A percentile compares a stretch with the other conserved stretches of the same genome.
Evolutionary conservation across 2,797 vertebrate genomes (phyloP).

Genomic region (Sebastes trivittatus): DNA sequence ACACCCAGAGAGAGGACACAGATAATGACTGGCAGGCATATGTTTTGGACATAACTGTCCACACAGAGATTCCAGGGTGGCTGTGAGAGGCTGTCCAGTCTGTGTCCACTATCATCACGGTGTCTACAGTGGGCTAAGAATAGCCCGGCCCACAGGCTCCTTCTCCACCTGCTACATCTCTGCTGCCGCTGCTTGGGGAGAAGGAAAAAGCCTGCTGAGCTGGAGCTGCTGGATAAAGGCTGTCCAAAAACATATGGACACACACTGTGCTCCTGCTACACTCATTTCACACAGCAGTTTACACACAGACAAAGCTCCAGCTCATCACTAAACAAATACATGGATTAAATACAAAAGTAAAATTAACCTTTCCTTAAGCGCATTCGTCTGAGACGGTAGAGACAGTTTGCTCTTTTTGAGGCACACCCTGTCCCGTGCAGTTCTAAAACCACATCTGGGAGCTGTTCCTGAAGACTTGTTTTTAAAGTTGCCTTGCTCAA

Average conservation of each 20-base stretch:
- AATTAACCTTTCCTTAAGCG: neutral
- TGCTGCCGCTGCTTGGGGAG: neutral
- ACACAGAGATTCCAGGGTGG: slow-evolving; percentile 53
- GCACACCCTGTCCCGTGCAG: slow-evolving; percentile 27
- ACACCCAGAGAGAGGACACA: slow-evolving; percentile 1
- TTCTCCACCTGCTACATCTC: slow-evolving; percentile 53
- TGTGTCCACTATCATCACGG: slow-evolving; percentile 41
- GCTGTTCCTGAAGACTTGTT: neutral
- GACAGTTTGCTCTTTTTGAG: slow-evolving; percentile 12
- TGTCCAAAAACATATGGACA: neutral
- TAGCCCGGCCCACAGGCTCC: slow-evolving; percentile 37
- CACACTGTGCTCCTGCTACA: neutral
- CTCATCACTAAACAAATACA: neutral
- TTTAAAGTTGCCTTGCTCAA: neutral
- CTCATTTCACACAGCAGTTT: neutral
- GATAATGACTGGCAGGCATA: slow-evolving; percentile 47
- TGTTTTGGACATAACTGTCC: slow-evolving; percentile 53
- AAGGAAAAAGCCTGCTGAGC: slow-evolving; percentile 2
- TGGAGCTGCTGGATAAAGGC: slow-evolving; percentile 1
- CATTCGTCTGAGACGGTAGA: neutral
- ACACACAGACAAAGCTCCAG: neutral
- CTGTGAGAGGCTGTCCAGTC: slow-evolving; percentile 50
- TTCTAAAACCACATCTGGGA: slow-evolving; percentile 8
- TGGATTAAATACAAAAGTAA: neutral
- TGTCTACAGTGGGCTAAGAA: slow-evolving; percentile 59